These are phyloP conservation scores for Hypercompe scribonia DNA, from an alignment of 2,888 invertebrate species.

Conservation along the genomic window DNA sequence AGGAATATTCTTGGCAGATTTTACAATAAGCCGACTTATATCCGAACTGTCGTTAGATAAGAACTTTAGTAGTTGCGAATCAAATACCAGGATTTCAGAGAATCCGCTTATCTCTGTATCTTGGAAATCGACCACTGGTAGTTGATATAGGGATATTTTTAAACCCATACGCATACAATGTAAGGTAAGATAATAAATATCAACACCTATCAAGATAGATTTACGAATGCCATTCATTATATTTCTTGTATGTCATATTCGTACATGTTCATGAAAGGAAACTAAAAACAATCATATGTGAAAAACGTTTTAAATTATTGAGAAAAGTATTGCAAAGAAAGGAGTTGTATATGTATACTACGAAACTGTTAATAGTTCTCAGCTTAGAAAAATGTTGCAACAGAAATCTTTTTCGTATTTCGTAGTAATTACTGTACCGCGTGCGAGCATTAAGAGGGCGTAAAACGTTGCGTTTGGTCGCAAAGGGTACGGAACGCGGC, in stretches of 20 bases:
- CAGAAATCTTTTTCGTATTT: conserved; percentile 37
- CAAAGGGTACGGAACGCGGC: conserved; percentile 53
- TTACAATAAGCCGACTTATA: conserved; percentile 73
- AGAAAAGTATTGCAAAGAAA: background rate
- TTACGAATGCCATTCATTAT: conserved; percentile 26
- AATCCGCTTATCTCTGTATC: conserved; percentile 55
- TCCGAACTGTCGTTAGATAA: conserved; percentile 62
- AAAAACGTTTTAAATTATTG: background rate
- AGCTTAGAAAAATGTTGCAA: conserved; percentile 30
- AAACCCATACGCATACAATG: conserved; percentile 33
- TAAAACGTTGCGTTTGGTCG: conserved; percentile 62
- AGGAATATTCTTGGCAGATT: conserved; percentile 66
- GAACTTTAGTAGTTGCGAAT: conserved; percentile 63
- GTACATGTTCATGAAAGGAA: background rate
- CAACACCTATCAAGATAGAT: conserved; percentile 22
- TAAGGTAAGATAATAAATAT: conserved; percentile 20
- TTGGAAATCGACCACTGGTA: conserved; percentile 27
- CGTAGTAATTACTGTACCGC: conserved; percentile 56
- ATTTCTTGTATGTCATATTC: background rate
- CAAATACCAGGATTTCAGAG: conserved; percentile 54
- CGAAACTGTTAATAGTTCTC: conserved; percentile 9
- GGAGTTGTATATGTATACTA: background rate
- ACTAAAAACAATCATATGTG: background rate
- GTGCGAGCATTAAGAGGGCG: conserved; percentile 58
- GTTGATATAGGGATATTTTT: conserved; percentile 26